These are phyloP conservation scores for Melinaea marsaeus DNA, from an alignment of 2,888 invertebrate species.

Conservation along the genomic window DNA sequence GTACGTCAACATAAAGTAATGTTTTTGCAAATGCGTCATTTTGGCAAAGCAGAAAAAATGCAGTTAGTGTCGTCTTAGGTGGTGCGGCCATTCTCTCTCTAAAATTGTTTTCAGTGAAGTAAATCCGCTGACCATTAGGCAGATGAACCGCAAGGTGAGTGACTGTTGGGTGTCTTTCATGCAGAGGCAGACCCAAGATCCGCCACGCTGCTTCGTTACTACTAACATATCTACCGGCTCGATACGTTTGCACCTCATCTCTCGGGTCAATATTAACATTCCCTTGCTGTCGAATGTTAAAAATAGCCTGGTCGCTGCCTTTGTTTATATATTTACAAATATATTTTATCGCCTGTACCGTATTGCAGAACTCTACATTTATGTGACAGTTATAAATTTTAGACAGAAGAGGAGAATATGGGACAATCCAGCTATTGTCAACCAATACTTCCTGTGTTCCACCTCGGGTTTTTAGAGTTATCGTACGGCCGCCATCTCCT, in stretches of 20 bases:
- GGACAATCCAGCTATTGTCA: constrained; percentile 29
- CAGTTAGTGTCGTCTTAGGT: constrained; percentile 40
- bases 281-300: constrained; percentile 24
- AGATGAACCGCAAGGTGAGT: constrained; percentile 37
- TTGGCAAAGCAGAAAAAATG: constrained; percentile 46
- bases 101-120: constrained; percentile 43
- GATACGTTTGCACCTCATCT: constrained; percentile 40
- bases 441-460: constrained; percentile 15
- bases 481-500: constrained; percentile 33
- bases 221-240: constrained; percentile 40
- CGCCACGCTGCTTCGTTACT: constrained; percentile 41
- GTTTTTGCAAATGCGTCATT: constrained; percentile 45
- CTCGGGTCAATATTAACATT: constrained; percentile 23
- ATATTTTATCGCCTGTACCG: constrained; percentile 30
- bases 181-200: constrained; percentile 31
- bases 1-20: constrained; percentile 43
- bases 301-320: constrained; percentile 33
- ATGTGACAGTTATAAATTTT: constrained; percentile 21
- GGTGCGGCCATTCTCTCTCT: constrained; percentile 32
- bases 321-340: constrained; percentile 31
- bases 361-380: constrained; percentile 29
- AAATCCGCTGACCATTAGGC: constrained; percentile 39
- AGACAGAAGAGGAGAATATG: constrained; percentile 23
- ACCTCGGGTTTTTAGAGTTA: constrained; percentile 27
- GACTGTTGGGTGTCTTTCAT: constrained; percentile 36